Percentiles rank a stretch among this genome's conserved stretches.
Evolutionary conservation across 2,888 invertebrate species (phyloP).

Genomic region (Mycalesis mineus): DNA sequence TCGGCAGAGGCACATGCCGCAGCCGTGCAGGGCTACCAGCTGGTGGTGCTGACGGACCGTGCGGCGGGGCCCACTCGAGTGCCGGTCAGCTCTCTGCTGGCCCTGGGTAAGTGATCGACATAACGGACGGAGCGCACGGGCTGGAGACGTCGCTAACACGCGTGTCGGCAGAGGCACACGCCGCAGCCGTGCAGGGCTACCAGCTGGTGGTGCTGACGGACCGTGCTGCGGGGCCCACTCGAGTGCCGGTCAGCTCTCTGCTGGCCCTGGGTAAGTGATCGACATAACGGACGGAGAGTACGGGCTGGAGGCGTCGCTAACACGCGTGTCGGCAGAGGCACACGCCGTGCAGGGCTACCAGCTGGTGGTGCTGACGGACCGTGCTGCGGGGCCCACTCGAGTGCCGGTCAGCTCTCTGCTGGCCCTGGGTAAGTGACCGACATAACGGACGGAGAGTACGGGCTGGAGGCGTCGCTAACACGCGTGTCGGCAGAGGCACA

Average conservation of each 20-base stretch:
- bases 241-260: conserved; percentile 88
- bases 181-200: conserved; percentile 86
- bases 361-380: conserved; percentile 92
- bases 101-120: conserved; percentile 83
- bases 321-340: conserved; percentile 88
- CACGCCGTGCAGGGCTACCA: conserved; percentile 84
- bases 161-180: conserved; percentile 88
- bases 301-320: conserved; percentile 88
- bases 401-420: conserved; percentile 89
- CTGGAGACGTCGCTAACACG: conserved; percentile 87
- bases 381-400: conserved; percentile 79
- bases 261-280: conserved; percentile 84
- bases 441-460: conserved; percentile 83
- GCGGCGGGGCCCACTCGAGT: conserved; percentile 80
- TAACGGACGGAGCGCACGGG: conserved; percentile 84
- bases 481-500: conserved; percentile 89
- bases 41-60: conserved; percentile 92
- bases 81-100: conserved; percentile 89
- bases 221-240: conserved; percentile 79
- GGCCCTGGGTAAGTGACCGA: conserved; percentile 83
- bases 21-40: conserved; percentile 86
- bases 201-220: conserved; percentile 94
- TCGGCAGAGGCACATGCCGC: conserved; percentile 90
- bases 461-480: conserved; percentile 88
- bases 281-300: conserved; percentile 83